Conservation (phyloP, 2,888 invertebrate species). For the Trimorus sp. region DNA sequence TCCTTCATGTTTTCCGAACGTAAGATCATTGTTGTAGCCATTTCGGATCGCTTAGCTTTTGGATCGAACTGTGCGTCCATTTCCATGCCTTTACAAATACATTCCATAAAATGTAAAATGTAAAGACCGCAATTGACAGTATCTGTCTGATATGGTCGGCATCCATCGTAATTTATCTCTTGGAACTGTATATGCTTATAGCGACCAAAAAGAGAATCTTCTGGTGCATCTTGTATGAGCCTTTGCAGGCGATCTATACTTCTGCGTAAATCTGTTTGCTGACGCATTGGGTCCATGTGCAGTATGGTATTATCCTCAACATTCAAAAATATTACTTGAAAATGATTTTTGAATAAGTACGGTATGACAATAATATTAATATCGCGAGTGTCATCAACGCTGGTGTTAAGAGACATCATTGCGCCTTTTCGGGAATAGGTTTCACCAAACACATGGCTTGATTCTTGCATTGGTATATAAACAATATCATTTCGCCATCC, state of each 20-base stretch:
- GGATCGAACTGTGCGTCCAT: background rate
- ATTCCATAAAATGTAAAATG: conserved; percentile 11
- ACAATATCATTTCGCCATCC: background rate
- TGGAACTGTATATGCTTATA: background rate
- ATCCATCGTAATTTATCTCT: background rate
- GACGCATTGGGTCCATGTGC: too few species aligned
- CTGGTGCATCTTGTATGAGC: background rate
- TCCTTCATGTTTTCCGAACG: conserved; percentile 15
- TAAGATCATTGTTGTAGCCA: conserved; percentile 6
- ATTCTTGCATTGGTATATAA: background rate
- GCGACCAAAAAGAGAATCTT: background rate
- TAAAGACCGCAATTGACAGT: conserved; percentile 1
- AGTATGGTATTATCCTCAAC: too few species aligned
- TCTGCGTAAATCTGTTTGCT: background rate
- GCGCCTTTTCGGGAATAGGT: too few species aligned
- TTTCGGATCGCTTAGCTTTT: background rate
- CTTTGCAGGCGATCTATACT: background rate
- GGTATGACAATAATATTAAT: too few species aligned
- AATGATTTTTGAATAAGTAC: background rate
- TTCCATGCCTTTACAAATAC: background rate
- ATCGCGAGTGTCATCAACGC: too few species aligned
- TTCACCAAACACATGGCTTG: too few species aligned
- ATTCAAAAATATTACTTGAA: too few species aligned
- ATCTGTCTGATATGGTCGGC: conserved; percentile 15
- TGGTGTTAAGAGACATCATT: too few species aligned